Evolutionary conservation across 2,888 invertebrate genomes (phyloP), one percentile per base, ranked within the genome.

Genomic region (Cremastinae sp.): DNA sequence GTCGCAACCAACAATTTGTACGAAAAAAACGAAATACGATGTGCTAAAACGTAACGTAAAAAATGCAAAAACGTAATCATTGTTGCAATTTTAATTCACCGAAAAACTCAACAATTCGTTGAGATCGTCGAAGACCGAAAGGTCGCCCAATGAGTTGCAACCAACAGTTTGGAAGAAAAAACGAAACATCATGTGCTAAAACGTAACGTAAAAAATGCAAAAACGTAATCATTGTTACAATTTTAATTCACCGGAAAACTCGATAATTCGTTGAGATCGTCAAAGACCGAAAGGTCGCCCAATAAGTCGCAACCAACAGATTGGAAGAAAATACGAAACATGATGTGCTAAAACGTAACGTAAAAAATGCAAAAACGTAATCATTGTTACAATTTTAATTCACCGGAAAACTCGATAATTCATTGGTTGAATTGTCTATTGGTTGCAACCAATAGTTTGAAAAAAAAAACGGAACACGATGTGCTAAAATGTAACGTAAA

Each of bases 261-360:
- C 45, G 38, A 28, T 68, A 73, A 72, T 73, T 47, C 9, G 20
- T 45, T 34, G 14, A 8, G 18, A 69, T 14, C 69, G 20, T 14
- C 38, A 38, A 41, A 16, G 20, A 28, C 8, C 41, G 51, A 69
- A 69, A 54, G 58, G 47, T 72, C 72, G 69, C 41, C 14, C 9
- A 4, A 10, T 49, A 8, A 14, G n/a, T 2, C 36, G n/a, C 12
- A 36, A 5, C 3, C 4, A 45, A 14, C 0, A 16, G 16, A 2
- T 1, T 2, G 1, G 7, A 8, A 51, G n/a, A 1, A 18, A 43
- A 14, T 20, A 43, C 9, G 22, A 47, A 54, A 34, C 47, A 51
- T 38, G 22, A 36, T 5, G 14, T 8, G 4, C n/a, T n/a, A 28
- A 36, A 51, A 47, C n/a, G n/a, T 49, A n/a, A n/a, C n/a, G n/a